Conservation (phyloP, 2,797 vertebrate species). For the Tokudaia tokunoshimensis region DNA sequence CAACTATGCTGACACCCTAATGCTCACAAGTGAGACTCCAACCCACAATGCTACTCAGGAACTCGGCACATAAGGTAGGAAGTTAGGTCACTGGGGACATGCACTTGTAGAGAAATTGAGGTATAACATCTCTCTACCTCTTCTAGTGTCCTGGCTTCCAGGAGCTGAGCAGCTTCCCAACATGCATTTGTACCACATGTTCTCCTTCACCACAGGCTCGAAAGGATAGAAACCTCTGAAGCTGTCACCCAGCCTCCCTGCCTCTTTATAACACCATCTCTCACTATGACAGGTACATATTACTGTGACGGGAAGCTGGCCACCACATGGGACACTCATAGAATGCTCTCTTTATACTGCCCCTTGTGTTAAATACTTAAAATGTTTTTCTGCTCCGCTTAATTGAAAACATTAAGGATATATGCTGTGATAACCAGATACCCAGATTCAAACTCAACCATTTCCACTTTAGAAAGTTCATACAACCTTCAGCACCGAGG, state of each 20-base stretch:
- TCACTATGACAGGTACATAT: not conserved
- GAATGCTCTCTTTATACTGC: not conserved
- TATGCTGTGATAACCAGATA: not conserved
- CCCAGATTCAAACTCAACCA: not conserved
- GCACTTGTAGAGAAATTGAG: not conserved
- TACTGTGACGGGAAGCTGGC: not conserved
- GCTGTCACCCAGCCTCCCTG: fast-evolving
- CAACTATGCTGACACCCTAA: not conserved
- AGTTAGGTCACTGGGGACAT: not conserved
- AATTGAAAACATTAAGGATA: not conserved
- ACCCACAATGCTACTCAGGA: not conserved
- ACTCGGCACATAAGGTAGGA: not conserved
- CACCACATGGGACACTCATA: not conserved
- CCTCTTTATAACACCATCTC: no score
- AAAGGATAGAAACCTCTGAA: no score
- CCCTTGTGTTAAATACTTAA: not conserved
- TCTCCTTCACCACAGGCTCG: not conserved
- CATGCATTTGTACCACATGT: no score
- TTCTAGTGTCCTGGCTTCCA: not conserved
- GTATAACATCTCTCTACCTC: not conserved
- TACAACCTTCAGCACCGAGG: not conserved
- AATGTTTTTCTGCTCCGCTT: not conserved
- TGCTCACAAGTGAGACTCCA: not conserved
- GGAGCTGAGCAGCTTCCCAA: not conserved
- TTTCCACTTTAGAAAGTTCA: not conserved